Conservation (phyloP, 2,113 vertebrate species). For the Crotophaga sulcirostris region DNA sequence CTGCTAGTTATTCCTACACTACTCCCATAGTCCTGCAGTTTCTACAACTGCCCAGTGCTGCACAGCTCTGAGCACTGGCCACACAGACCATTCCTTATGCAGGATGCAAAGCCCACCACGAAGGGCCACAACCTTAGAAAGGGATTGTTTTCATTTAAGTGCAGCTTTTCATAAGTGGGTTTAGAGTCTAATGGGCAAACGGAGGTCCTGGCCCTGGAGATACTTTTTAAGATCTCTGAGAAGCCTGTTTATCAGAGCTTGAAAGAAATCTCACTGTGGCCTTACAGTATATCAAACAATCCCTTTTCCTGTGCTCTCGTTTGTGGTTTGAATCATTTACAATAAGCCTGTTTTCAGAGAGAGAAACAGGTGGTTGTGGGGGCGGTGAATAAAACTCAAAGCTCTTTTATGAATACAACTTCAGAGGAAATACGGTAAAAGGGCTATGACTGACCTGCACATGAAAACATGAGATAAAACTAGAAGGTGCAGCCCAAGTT, state of each 20-base stretch:
- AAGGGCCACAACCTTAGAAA: background rate
- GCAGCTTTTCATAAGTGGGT: conserved; percentile 43
- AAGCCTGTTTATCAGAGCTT: conserved; percentile 38
- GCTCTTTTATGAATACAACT: background rate
- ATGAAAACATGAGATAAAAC: background rate
- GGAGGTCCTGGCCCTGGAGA: conserved; percentile 21
- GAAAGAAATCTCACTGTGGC: conserved; percentile 52
- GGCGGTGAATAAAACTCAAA: background rate
- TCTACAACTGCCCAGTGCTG: background rate
- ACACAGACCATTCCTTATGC: background rate
- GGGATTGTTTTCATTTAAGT: conserved; percentile 61
- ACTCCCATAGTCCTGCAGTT: background rate
- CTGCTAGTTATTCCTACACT: background rate
- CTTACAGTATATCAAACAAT: conserved; percentile 57
- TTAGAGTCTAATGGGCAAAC: conserved; percentile 56
- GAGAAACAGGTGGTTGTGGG: conserved; percentile 14
- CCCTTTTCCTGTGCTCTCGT: conserved; percentile 37
- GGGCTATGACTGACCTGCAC: background rate
- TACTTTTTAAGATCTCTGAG: conserved; percentile 41
- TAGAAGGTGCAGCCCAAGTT: background rate
- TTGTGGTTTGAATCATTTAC: conserved; percentile 60
- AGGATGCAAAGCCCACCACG: background rate
- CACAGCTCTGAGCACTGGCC: background rate
- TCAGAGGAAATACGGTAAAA: background rate
- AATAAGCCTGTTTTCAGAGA: conserved; percentile 49